These are phyloP conservation scores for Brachionus rotundiformis DNA, from an alignment of 1,140 invertebrate species.

Conservation along the genomic window DNA sequence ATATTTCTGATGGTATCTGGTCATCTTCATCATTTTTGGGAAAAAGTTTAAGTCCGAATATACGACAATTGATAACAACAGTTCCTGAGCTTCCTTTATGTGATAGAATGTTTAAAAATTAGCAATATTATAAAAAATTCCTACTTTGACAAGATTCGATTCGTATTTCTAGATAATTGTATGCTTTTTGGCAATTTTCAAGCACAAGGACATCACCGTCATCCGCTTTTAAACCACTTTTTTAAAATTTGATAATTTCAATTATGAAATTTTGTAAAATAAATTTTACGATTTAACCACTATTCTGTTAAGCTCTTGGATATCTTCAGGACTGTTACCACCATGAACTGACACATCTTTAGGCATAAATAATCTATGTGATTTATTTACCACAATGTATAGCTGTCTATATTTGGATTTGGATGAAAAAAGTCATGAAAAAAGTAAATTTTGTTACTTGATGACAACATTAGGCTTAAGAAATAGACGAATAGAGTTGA, in stretches of 20 bases:
- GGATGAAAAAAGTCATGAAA: no score
- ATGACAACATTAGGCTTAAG: constrained; percentile 30
- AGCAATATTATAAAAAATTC: background rate
- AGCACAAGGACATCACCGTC: constrained; percentile 57
- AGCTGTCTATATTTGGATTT: constrained; percentile 54
- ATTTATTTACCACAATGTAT: constrained; percentile 61
- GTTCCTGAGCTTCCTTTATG: background rate
- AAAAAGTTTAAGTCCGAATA: constrained; percentile 34
- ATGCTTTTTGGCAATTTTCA: constrained; percentile 60
- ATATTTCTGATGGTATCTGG: constrained; percentile 21
- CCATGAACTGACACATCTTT: constrained; percentile 55
- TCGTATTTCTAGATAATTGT: constrained; percentile 47
- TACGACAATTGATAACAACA: constrained; percentile 37
- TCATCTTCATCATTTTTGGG: background rate
- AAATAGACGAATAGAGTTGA: constrained; percentile 47
- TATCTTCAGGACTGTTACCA: constrained; percentile 59
- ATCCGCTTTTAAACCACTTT: constrained; percentile 8
- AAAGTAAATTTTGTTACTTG: no score
- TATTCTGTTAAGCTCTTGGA: constrained; percentile 58
- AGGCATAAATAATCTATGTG: constrained; percentile 57
- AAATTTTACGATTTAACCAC: constrained; percentile 58
- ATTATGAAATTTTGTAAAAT: background rate
- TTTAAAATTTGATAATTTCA: constrained; percentile 6
- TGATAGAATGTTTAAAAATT: background rate
- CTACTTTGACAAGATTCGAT: constrained; percentile 48